Conservation (phyloP, 2,113 vertebrate species). For the Chloropsis cyanopogon region DNA sequence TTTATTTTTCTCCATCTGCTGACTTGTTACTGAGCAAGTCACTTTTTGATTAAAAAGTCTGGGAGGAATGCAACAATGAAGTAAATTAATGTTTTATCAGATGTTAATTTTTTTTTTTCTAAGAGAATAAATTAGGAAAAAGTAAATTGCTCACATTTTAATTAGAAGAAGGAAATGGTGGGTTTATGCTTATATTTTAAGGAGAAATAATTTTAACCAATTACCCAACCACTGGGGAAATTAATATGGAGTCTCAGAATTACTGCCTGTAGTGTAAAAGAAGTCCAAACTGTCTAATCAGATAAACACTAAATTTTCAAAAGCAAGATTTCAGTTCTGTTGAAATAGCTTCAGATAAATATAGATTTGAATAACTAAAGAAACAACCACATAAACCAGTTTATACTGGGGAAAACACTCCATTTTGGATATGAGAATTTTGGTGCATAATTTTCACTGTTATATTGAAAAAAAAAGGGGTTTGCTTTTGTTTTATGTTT, state of each 20-base stretch:
- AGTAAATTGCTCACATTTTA: conserved; percentile 6
- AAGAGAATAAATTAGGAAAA: conserved; percentile 11
- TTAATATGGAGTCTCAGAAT: neutral
- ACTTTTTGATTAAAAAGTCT: conserved; percentile 6
- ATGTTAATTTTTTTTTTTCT: neutral
- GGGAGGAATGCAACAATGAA: neutral
- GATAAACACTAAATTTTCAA: neutral
- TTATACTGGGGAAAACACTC: neutral
- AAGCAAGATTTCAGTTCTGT: neutral
- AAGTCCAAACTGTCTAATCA: neutral
- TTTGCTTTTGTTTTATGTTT: neutral
- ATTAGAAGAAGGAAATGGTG: neutral
- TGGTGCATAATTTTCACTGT: neutral
- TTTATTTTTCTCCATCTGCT: conserved; percentile 12
- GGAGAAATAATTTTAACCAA: conserved; percentile 11
- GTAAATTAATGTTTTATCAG: conserved; percentile 31
- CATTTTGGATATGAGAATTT: neutral
- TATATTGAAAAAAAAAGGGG: neutral
- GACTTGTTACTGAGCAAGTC: neutral
- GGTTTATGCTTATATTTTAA: neutral
- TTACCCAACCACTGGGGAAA: neutral
- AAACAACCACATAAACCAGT: neutral
- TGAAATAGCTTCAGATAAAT: neutral
- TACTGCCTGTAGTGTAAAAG: neutral
- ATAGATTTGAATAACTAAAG: neutral